Evolutionary conservation across 2,797 vertebrate genomes (phyloP), one percentile per base, ranked within the genome.

Genomic region (Crax fasciolata): DNA sequence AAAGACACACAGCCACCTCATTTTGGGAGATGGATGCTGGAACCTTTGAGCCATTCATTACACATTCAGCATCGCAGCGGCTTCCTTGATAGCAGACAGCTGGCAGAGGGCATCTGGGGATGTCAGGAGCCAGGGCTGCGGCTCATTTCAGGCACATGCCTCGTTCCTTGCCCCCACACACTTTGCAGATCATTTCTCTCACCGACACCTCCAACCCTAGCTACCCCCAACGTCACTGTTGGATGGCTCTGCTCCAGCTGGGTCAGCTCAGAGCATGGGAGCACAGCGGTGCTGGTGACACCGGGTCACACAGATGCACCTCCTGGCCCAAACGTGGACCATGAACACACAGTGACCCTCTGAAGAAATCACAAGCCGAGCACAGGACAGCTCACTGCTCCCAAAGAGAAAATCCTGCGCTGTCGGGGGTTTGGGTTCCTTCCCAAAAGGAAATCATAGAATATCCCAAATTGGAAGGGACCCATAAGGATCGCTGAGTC

Each of bases 161-260:
- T 54, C 43, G 7, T 44, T 48, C 55, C 28, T 39, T 21, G 25
- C 46, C 66, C 35, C 54, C 39, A 21, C 63, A 75, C 48, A 28
- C 68, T 74, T 35, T 21, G 32, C 49, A 66, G 38, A 62, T 41
- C 20, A 3, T 83, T 90, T 86, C 77, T 93, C 84, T 87, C 17
- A n/a, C 17, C 0, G 1, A 41, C 38, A 58, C 43, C 80, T 27
- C 4, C 0, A 0, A n/a, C 21, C 39, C 43, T n/a, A 25, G n/a
- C 14, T 24, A 21, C 27, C 21, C 32, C 59, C 14, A 63, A 20
- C 49, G 8, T n/a, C 17, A 11, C 13, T 8, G 55, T 30, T 4
- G 21, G 3, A 2, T 17, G 39, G 16, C 32, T 8, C 23, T 13
- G 25, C 32, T 15, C 35, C 57, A 52, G 46, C 23, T 5, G 6